These are phyloP conservation scores for Arenaria interpres DNA, from an alignment of 2,113 vertebrate genomes.

Conservation along the genomic window DNA sequence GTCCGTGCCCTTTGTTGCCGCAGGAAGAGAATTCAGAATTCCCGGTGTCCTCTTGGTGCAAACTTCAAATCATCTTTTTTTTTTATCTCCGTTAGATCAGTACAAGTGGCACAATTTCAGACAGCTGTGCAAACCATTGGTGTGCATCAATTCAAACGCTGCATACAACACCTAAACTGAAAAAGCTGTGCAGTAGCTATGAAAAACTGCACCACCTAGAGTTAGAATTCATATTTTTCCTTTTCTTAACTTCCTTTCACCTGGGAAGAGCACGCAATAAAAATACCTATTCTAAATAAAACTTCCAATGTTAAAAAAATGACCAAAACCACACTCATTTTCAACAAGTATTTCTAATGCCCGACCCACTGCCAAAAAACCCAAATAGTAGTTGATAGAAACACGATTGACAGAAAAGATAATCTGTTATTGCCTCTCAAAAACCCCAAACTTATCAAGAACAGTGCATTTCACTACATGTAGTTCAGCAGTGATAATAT, in stretches of 20 bases:
- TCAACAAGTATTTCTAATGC: not conserved
- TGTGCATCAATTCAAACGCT: not conserved
- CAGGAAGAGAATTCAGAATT: not conserved
- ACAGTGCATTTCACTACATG: not conserved
- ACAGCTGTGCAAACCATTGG: not conserved
- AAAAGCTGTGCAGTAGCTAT: not conserved
- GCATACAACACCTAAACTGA: not conserved
- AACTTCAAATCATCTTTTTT: not conserved
- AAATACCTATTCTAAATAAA: not conserved
- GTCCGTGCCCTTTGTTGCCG: too few species aligned
- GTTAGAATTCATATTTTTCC: not conserved
- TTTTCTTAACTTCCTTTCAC: not conserved
- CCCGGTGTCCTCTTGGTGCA: rapidly evolving
- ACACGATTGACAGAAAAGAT: not conserved
- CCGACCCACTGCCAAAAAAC: not conserved
- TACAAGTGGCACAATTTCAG: not conserved
- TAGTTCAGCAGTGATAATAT: not conserved
- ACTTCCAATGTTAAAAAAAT: not conserved
- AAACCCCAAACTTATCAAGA: not conserved
- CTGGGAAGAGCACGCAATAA: not conserved
- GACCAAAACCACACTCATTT: not conserved
- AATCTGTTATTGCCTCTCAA: not conserved
- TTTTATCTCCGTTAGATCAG: not conserved
- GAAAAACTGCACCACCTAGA: not conserved
- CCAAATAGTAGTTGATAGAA: not conserved